phyloP scores from a whole-genome alignment of 2,888 invertebrate species.

The Omphaloscelis lunosa region DNA sequence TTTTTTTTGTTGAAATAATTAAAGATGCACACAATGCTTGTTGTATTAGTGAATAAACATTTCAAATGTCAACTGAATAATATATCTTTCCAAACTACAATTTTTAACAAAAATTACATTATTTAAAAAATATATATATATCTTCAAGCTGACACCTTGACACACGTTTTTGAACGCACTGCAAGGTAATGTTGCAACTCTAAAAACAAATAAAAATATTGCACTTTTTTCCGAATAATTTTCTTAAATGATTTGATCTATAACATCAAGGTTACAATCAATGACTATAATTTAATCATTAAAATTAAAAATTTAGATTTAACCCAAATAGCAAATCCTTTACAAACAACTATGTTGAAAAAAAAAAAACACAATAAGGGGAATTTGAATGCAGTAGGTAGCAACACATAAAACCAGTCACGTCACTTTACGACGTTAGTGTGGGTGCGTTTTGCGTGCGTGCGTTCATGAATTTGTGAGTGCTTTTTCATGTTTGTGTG shows the following conservation, averaged over 20 bases:
- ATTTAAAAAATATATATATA: neutral
- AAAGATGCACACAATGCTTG: too few relatives aligned
- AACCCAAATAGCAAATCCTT: neutral
- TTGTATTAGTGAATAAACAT: neutral
- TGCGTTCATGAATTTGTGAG: constrained; percentile 81
- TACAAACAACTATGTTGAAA: too few relatives aligned
- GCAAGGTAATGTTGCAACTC: constrained; percentile 36
- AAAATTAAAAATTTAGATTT: too few relatives aligned
- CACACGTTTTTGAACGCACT: constrained; percentile 45
- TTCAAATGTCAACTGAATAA: neutral
- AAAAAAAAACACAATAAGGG: neutral
- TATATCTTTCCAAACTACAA: too few relatives aligned
- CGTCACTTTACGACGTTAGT: constrained; percentile 79
- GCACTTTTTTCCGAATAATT: neutral
- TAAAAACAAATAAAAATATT: neutral
- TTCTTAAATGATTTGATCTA: too few relatives aligned
- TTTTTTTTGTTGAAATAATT: neutral
- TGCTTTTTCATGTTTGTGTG: constrained; percentile 87
- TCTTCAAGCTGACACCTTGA: too few relatives aligned
- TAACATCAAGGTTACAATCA: neutral
- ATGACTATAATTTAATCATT: too few relatives aligned
- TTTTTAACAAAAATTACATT: too few relatives aligned
- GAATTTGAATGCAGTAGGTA: constrained; percentile 43
- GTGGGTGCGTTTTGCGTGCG: constrained; percentile 82
- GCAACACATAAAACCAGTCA: constrained; percentile 80